phyloP scores from a whole-genome alignment of 2,113 vertebrate species.

The Hylia prasina region DNA sequence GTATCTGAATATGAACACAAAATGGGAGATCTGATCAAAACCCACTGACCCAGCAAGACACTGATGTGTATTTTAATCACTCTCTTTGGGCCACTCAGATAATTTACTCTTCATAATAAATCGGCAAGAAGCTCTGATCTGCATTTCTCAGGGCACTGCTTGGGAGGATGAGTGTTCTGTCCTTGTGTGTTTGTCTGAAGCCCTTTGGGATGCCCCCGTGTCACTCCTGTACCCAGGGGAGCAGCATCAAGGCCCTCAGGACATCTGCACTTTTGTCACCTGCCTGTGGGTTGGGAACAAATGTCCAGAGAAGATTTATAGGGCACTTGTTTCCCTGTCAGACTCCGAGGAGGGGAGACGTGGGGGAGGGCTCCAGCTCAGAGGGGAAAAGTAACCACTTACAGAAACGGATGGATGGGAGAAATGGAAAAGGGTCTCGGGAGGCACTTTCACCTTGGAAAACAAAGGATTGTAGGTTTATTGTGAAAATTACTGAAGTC shows the following conservation, averaged over 20 bases:
- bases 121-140: not conserved
- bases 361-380: not conserved
- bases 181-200: not conserved
- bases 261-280: not conserved
- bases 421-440: not conserved
- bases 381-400: not conserved
- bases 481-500: not conserved
- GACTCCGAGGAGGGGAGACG: fast-evolving
- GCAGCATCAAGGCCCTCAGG: not conserved
- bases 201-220: not conserved
- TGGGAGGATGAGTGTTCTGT: not conserved
- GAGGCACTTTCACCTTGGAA: not conserved
- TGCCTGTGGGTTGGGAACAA: not conserved
- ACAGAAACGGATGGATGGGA: not conserved
- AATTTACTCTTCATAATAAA: not conserved
- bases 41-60: conserved; percentile 20
- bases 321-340: not conserved
- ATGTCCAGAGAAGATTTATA: not conserved
- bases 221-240: not conserved
- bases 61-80: not conserved
- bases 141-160: not conserved
- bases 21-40: conserved; percentile 27
- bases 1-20: conserved; percentile 23
- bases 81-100: not conserved
- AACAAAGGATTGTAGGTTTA: not conserved